Base-by-base conservation (phyloP, 1,140 invertebrate species). In the Leucophenga varia region DNA sequence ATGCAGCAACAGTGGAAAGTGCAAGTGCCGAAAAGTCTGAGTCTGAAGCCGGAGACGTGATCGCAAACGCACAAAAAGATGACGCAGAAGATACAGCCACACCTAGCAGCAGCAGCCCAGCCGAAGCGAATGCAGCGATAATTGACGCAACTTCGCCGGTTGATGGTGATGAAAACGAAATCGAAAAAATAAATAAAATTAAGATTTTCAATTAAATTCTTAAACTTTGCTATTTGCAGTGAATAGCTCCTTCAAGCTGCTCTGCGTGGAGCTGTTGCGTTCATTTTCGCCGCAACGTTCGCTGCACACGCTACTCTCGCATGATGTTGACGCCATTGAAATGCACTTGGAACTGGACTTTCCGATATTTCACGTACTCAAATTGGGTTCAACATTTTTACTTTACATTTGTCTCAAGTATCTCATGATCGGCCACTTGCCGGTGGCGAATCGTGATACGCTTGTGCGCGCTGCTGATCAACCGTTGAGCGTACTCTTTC, bases 401-500 rank as follows among this genome's bases (percentile, higher is more conserved):
- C 65, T 86, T 36, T 82, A 85, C 49, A 52, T 84, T 2, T 81
- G 79, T 13, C 82, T 87, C 52, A 85, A 85, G 71, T 77, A 84
- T 46, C 78, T 86, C 30, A 79, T 81, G 16, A 74, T 82, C 2
- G 79, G 79, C 9, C 77, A 79, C 43, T 78, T 79, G 47, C 83
- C 85, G 2, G 82, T 80, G 54, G 79, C 78, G 14, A 86, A 87
- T 74, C 79, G 84, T 49, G 64, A 80, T 39, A 77, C 72, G 54
- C 71, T 86, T 17, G 82, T 82, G 22, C 81, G 84, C 79, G 80
- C 82, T n/a, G 76, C 82, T 18, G 81, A 81, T 48, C 76, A 78
- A 47, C 79, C 81, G 0, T 49, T 81, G 7, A 84, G 80, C 59
- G 78, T 81, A 2, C 55, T 82, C 54, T 75, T 83, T 30, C 78